Conservation (phyloP, 2,113 vertebrate species). For the Oncorhynchus masou region DNA sequence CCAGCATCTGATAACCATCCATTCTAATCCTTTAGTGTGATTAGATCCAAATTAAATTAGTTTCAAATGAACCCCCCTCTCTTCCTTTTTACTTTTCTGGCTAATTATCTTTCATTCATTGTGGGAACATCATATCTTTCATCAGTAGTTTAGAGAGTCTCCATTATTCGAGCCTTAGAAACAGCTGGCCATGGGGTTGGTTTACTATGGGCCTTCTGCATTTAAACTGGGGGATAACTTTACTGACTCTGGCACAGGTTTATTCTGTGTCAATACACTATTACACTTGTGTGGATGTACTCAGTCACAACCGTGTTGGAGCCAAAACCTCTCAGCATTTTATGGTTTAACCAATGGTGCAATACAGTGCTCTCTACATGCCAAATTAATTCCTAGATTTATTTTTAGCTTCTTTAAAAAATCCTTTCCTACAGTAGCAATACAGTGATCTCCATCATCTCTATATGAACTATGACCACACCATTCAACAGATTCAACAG, state of each 20-base stretch:
- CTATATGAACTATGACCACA: background rate
- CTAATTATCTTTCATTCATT: constrained; percentile 8
- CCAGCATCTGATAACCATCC: constrained; percentile 39
- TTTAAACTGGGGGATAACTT: background rate
- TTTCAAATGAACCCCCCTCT: constrained; percentile 14
- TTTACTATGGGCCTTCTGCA: background rate
- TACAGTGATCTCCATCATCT: background rate
- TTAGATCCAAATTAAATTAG: constrained; percentile 45
- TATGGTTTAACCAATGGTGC: background rate
- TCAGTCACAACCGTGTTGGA: background rate
- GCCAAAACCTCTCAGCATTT: background rate
- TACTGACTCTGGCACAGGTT: background rate
- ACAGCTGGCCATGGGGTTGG: constrained; percentile 14
- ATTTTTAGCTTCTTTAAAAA: background rate
- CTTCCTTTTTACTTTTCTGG: background rate
- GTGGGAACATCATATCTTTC: constrained; percentile 14
- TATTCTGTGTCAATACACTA: background rate
- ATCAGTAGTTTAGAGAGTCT: constrained; percentile 27
- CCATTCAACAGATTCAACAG: background rate
- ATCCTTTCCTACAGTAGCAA: background rate
- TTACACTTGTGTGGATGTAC: background rate
- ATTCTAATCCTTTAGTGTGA: constrained; percentile 33
- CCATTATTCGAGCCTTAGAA: constrained; percentile 21
- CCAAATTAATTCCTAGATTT: background rate
- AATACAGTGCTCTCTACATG: background rate